A percentile compares a stretch with the other conserved stretches of the same genome.
Evolutionary conservation across 2,888 invertebrate species (phyloP).

Genomic region (Agonum fuliginosum): DNA sequence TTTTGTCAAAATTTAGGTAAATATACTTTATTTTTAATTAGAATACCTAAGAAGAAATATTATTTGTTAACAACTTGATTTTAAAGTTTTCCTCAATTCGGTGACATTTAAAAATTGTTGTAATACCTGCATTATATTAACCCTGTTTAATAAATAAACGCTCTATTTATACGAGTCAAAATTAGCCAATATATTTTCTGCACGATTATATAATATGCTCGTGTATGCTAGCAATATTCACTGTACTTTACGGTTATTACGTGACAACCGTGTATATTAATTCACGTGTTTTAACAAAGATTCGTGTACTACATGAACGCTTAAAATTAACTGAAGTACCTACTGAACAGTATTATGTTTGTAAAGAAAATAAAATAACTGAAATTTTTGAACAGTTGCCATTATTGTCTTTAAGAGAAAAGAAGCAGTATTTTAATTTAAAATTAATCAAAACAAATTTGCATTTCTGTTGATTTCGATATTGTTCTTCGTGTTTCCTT

Average conservation of each 20-base stretch:
- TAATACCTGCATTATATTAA: background rate
- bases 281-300: slow-evolving; percentile 44
- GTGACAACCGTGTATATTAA: slow-evolving; percentile 43
- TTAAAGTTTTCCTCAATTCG: too few species aligned
- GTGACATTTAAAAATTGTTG: too few species aligned
- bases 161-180: background rate
- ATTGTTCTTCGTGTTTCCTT: background rate
- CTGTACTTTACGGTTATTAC: slow-evolving; percentile 32
- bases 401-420: slow-evolving; percentile 44
- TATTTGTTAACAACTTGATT: too few species aligned
- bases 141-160: background rate
- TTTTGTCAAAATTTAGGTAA: too few species aligned
- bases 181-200: slow-evolving; percentile 34
- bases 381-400: slow-evolving; percentile 53
- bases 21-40: too few species aligned
- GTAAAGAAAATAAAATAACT: slow-evolving; percentile 54
- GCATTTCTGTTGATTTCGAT: slow-evolving; percentile 4
- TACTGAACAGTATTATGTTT: slow-evolving; percentile 44
- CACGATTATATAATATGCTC: slow-evolving; percentile 38
- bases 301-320: slow-evolving; percentile 37
- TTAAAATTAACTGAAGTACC: slow-evolving; percentile 51
- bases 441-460: slow-evolving; percentile 17
- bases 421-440: slow-evolving; percentile 8
- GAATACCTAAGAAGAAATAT: too few species aligned
- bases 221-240: slow-evolving; percentile 29